Evolutionary conservation across 2,888 invertebrate species (phyloP).

Genomic region (Lasioglossum leucozonium): DNA sequence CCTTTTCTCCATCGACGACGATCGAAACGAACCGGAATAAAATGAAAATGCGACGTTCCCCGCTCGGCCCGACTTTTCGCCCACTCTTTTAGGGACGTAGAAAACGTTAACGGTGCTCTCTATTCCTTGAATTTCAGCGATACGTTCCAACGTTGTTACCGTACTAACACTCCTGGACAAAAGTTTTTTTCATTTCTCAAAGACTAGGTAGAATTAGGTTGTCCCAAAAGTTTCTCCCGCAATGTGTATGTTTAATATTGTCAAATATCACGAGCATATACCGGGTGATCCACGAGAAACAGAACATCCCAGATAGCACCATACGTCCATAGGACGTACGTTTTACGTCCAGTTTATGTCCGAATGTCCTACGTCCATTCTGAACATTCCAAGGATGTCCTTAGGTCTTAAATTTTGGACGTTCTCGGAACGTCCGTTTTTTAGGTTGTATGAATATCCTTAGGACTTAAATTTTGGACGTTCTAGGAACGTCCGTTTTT

Average conservation of each 20-base stretch:
- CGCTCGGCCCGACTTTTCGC: conserved; percentile 4
- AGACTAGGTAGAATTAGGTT: neutral
- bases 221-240: neutral
- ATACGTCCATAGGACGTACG: too few relatives aligned
- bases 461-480: too few relatives aligned
- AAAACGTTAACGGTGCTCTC: neutral
- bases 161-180: neutral
- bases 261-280: too few relatives aligned
- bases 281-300: too few relatives aligned
- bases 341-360: too few relatives aligned
- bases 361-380: too few relatives aligned
- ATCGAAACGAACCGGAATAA: conserved; percentile 28
- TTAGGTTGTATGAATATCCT: too few relatives aligned
- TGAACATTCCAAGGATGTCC: too few relatives aligned
- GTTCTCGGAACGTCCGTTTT: too few relatives aligned
- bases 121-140: neutral
- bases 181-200: neutral
- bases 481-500: too few relatives aligned
- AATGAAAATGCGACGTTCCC: conserved; percentile 10
- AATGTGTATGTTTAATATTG: neutral
- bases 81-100: neutral
- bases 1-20: conserved; percentile 45
- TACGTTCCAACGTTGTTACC: neutral
- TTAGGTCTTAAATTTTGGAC: too few relatives aligned
- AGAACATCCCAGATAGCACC: too few relatives aligned